These are phyloP conservation scores for Diogma glabrata DNA, from an alignment of 2,888 invertebrate species.

Conservation along the genomic window DNA sequence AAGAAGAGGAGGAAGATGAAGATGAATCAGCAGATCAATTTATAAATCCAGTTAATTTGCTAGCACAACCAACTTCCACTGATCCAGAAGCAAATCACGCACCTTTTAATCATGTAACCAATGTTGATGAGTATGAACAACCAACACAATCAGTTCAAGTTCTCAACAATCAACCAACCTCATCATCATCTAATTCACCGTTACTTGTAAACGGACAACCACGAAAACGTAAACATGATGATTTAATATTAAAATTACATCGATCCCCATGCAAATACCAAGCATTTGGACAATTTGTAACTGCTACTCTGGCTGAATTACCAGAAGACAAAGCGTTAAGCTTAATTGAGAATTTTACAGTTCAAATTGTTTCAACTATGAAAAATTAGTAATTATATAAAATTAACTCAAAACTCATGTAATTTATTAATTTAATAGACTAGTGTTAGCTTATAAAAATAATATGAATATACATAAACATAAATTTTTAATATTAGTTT, in stretches of 20 bases:
- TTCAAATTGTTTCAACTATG: constrained; percentile 7
- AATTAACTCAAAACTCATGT: too few species aligned
- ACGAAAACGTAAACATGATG: background rate
- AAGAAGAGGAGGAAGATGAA: background rate
- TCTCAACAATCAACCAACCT: too few species aligned
- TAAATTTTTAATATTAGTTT: too few species aligned
- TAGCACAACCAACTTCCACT: background rate
- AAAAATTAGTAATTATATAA: too few species aligned
- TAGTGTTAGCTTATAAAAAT: too few species aligned
- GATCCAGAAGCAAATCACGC: background rate
- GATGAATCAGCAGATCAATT: background rate
- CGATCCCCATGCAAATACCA: constrained; percentile 21
- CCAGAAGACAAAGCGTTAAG: constrained; percentile 28
- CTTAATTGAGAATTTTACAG: constrained; percentile 32
- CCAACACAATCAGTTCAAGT: constrained; percentile 5
- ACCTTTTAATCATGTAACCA: too few species aligned
- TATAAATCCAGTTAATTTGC: constrained; percentile 7
- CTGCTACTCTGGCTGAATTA: constrained; percentile 31
- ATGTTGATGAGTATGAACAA: background rate
- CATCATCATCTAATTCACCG: background rate
- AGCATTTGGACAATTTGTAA: constrained; percentile 34
- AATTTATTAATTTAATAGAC: too few species aligned
- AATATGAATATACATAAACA: too few species aligned
- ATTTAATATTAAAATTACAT: constrained; percentile 1
- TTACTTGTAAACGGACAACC: background rate